These are phyloP conservation scores for Pardalotus punctatus DNA, from an alignment of 2,113 vertebrate genomes.

Conservation along the genomic window DNA sequence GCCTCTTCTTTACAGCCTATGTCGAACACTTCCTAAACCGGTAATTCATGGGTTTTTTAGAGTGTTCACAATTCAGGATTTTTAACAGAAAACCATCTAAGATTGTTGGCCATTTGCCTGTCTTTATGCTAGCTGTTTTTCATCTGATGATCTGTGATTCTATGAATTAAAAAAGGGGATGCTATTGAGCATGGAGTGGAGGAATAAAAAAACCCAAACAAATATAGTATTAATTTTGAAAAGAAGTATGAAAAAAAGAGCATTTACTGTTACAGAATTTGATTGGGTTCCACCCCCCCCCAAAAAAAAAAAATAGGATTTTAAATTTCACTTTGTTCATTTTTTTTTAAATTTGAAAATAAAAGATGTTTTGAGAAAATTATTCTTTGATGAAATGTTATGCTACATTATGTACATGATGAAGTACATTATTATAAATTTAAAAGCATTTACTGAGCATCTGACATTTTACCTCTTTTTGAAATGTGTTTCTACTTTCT, in stretches of 20 bases:
- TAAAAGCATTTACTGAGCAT: neutral
- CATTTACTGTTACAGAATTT: neutral
- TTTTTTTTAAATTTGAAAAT: neutral
- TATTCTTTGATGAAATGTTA: neutral
- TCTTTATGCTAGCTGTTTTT: neutral
- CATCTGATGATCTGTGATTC: neutral
- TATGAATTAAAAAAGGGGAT: neutral
- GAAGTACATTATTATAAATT: neutral
- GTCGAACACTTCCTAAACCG: neutral
- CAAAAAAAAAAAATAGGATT: neutral
- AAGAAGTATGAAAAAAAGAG: neutral
- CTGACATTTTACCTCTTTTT: neutral
- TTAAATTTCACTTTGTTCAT: neutral
- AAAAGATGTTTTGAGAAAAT: neutral
- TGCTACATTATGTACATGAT: neutral
- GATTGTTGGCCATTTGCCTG: neutral
- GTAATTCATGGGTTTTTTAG: neutral
- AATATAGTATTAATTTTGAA: neutral
- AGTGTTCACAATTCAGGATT: neutral
- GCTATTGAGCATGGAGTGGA: neutral
- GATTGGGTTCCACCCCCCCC: fast-evolving
- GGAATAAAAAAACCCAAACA: neutral
- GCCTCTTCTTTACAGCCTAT: neutral
- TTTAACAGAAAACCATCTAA: neutral
- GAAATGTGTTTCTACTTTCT: neutral